These are phyloP conservation scores for Brachynemurus nebulosus DNA, from an alignment of 2,888 invertebrate genomes.

Conservation along the genomic window DNA sequence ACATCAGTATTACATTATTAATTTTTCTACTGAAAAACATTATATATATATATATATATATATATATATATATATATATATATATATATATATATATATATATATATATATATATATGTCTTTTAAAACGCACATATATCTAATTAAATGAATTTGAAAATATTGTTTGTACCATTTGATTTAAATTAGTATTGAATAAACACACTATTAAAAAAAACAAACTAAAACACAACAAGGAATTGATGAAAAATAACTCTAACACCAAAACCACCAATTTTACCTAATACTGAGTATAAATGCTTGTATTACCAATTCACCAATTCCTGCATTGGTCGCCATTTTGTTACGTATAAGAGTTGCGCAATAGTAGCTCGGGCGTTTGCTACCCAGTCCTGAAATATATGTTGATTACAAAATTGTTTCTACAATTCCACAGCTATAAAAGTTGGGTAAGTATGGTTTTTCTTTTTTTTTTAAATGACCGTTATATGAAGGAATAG, in stretches of 20 bases:
- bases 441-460: too few relatives aligned
- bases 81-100: constrained; percentile 2
- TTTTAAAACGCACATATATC: too few relatives aligned
- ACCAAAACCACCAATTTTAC: constrained; percentile 3
- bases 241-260: neutral
- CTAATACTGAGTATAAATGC: constrained; percentile 1
- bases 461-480: too few relatives aligned
- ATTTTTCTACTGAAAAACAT: neutral
- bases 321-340: constrained; percentile 12
- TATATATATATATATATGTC: neutral
- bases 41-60: neutral
- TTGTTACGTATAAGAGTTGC: constrained; percentile 7
- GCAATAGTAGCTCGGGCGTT: neutral
- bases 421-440: too few relatives aligned
- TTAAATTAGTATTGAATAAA: neutral
- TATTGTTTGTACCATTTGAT: neutral
- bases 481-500: too few relatives aligned
- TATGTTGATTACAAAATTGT: neutral
- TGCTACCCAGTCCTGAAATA: neutral
- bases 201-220: neutral
- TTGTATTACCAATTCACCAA: constrained; percentile 7
- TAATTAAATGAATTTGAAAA: neutral
- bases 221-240: neutral
- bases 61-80: neutral
- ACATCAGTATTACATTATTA: neutral